phyloP scores from a whole-genome alignment of 2,797 vertebrate genomes.

The Notoglanidium macrostoma region DNA sequence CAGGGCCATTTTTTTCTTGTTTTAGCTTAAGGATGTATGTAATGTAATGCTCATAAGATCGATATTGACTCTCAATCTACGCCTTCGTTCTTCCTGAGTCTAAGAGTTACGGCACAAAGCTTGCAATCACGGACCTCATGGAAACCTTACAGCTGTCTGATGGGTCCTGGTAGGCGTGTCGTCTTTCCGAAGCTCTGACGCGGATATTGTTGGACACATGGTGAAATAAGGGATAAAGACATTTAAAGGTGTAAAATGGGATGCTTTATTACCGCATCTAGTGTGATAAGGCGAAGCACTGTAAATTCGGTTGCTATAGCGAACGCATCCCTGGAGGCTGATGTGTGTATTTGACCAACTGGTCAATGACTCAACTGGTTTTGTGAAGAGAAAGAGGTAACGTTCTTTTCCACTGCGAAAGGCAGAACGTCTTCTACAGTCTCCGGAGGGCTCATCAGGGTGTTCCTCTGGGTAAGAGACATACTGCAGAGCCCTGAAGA shows the following conservation, averaged over 20 bases:
- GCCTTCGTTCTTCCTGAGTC: background rate
- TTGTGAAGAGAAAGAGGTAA: constrained; percentile 25
- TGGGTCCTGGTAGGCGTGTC: background rate
- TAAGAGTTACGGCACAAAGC: background rate
- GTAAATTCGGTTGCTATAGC: background rate
- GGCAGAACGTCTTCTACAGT: background rate
- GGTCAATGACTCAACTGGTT: constrained; percentile 29
- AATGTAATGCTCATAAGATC: background rate
- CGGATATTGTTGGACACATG: background rate
- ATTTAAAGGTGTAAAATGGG: background rate
- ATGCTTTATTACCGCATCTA: background rate
- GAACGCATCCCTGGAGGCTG: constrained; percentile 7
- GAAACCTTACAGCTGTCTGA: background rate
- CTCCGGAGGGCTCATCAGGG: constrained; percentile 40
- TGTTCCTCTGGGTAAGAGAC: constrained; percentile 30
- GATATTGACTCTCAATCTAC: background rate
- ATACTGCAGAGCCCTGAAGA: background rate
- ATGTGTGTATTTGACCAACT: constrained; percentile 10
- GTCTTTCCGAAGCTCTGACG: background rate
- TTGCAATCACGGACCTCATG: background rate
- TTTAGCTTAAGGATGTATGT: background rate
- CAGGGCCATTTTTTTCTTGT: background rate
- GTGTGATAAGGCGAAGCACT: background rate
- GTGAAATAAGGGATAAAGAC: background rate
- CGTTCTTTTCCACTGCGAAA: background rate